Evolutionary conservation across 2,888 invertebrate genomes (phyloP), one percentile per base, ranked within the genome.

Genomic region (Lasioglossum lativentre): DNA sequence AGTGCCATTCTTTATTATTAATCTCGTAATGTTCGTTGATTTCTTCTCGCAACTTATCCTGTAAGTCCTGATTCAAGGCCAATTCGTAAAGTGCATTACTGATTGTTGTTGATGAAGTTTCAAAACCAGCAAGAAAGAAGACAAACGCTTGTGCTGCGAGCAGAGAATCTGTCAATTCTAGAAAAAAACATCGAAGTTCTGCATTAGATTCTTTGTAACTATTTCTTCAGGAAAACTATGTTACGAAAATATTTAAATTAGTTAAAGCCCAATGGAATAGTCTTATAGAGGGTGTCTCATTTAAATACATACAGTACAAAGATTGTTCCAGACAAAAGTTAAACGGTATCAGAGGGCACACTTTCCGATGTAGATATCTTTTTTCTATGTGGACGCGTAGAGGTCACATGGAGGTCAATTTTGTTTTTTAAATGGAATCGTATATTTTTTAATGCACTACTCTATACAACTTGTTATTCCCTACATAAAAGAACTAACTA

Each of bases 1-100:
- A 76, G 5, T 52, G 52, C 73, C 47, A 86, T 27, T 92, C 87
- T 8, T 94, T 95, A 5, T 93, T 89, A 76, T 93, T 90, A 74
- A 92, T 91, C 0, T 79, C 74, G 47, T 89, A 80, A n/a, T 63
- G 68, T 34, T 73, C 47, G 23, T 75, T 80, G 27, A 94, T 92
- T 80, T 93, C 93, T n/a, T 87, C 72, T 14, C 87, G 80, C 3
- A 93, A 72, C 73, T 85, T 90, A 12, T 86, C 90, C 77, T 93
- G 93, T 42, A 93, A 79, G 45, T 91, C 82, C 8, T 79, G 91
- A 85, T 93, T 82, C 27, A 6, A 71, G 2, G 93, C 91, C 19
- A 93, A 80, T 75, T 93, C 93, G 88, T 91, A 92, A 75, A 93
- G 88, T n/a, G 88, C 78, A 40, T 91, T 92, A 70, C 91, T 82